Evolutionary conservation across 2,113 vertebrate species (phyloP).

Genomic region (Alouatta palliata): DNA sequence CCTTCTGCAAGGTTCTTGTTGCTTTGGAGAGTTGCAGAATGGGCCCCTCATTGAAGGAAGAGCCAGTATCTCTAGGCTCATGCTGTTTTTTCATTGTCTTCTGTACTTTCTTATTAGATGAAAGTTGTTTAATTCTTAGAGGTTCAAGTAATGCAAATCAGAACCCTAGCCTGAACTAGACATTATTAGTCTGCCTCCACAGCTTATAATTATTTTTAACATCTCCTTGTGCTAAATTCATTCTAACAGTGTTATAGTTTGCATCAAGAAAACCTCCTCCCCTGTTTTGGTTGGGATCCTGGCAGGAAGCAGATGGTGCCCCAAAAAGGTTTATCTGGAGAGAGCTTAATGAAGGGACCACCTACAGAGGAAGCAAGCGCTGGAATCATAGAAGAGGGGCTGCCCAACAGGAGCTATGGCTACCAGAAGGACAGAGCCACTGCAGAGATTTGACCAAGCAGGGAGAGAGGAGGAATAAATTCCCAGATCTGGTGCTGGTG

Average conservation of each 20-base stretch:
- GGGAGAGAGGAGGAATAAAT: not conserved
- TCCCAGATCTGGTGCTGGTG: not conserved
- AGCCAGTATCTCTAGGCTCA: not conserved
- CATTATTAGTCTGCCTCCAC: not conserved
- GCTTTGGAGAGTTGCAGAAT: not conserved
- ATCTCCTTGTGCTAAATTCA: not conserved
- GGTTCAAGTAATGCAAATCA: not conserved
- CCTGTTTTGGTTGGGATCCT: not conserved
- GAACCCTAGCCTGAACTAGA: not conserved
- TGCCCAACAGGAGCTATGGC: not conserved
- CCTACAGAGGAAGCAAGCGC: not conserved
- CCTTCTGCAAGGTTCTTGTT: not conserved
- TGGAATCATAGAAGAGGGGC: not conserved
- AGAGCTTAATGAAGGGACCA: not conserved
- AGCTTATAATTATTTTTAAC: slow-evolving; percentile 19
- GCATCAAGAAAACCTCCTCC: not conserved
- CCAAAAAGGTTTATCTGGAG: not conserved
- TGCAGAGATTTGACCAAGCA: not conserved
- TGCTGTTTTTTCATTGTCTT: not conserved
- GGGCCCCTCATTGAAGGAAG: not conserved
- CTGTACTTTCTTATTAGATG: not conserved
- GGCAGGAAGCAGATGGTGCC: not conserved
- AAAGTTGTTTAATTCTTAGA: not conserved
- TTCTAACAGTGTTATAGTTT: not conserved
- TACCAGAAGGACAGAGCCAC: not conserved